Evolutionary conservation across 2,113 vertebrate genomes (phyloP), one percentile per base, ranked within the genome.

Genomic region (Platycercus adscitus): DNA sequence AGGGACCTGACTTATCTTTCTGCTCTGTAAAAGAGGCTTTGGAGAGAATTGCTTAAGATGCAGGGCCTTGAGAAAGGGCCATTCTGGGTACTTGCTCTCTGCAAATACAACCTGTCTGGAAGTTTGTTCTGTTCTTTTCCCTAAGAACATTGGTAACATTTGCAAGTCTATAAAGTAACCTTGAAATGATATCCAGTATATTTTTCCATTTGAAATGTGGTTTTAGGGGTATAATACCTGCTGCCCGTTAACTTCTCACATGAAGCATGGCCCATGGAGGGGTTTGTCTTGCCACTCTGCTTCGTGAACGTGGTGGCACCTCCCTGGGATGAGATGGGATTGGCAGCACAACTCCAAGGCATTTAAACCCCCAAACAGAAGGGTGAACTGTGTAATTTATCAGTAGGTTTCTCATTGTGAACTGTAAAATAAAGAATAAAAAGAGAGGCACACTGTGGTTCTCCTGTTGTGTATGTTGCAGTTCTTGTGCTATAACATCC

Each of bases 371-470:
- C 56, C 50, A 3, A 13, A 23, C 10, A 16, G 11, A 21, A 91
- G 85, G 77, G 72, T n/a, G 43, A 25, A 41, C 41, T 65, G 20
- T 96, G 83, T 93, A 64, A 83, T 49, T 94, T 64, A 83, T 93
- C 90, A 33, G 81, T 80, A 89, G 78, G 39, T 89, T 93, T 91
- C 88, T 91, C 75, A 96, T 64, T 96, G 95, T 97, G 83, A 94
- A 33, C 76, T 94, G 91, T 96, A 89, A 87, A 96, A 96, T 97
- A 96, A 96, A 93, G 84, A 93, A 86, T 90, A 91, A 96, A 94
- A 81, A 85, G 83, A 94, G 91, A 92, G 88, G 91, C 94, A 79
- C 89, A 61, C 78, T 47, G 60, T 92, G 70, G 70, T 64, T 87
- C 6, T 55, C 35, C 2, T 28, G 21, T 44, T 52, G 47, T 6